A percentile compares a stretch with the other conserved stretches of the same genome.
Conservation (phyloP, 53 echinoderm and acorn worm species). For the Mesocentrotus franciscanus region DNA sequence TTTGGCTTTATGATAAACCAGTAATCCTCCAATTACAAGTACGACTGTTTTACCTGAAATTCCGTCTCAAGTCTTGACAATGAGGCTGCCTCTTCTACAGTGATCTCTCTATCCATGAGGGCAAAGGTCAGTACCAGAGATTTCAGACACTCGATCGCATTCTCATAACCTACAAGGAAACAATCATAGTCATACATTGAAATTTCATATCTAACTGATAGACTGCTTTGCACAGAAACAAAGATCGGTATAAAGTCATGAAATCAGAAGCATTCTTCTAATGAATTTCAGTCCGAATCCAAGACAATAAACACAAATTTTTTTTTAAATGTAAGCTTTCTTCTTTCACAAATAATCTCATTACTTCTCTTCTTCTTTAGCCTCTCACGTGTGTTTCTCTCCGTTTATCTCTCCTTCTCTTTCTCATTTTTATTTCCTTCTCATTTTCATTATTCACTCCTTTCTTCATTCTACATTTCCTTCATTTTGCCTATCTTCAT, state of each 20-base stretch:
- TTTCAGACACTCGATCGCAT: slow-evolving; percentile 82
- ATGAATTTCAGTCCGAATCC: background rate
- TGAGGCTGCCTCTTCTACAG: slow-evolving; percentile 79
- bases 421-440: background rate
- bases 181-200: background rate
- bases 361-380: background rate
- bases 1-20: background rate
- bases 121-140: slow-evolving; percentile 89
- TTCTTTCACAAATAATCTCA: background rate
- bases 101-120: slow-evolving; percentile 85
- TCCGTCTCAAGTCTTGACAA: slow-evolving; percentile 86
- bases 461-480: background rate
- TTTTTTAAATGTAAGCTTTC: background rate
- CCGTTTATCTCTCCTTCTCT: background rate
- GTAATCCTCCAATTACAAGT: background rate
- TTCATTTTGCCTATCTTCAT: too few relatives aligned
- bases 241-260: background rate
- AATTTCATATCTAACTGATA: background rate
- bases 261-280: background rate
- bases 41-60: slow-evolving; percentile 80
- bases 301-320: background rate
- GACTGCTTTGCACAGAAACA: background rate
- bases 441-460: background rate
- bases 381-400: slow-evolving; percentile 62
- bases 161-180: slow-evolving; percentile 81